These are phyloP conservation scores for Picus viridis DNA, from an alignment of 2,797 vertebrate genomes.

Conservation along the genomic window DNA sequence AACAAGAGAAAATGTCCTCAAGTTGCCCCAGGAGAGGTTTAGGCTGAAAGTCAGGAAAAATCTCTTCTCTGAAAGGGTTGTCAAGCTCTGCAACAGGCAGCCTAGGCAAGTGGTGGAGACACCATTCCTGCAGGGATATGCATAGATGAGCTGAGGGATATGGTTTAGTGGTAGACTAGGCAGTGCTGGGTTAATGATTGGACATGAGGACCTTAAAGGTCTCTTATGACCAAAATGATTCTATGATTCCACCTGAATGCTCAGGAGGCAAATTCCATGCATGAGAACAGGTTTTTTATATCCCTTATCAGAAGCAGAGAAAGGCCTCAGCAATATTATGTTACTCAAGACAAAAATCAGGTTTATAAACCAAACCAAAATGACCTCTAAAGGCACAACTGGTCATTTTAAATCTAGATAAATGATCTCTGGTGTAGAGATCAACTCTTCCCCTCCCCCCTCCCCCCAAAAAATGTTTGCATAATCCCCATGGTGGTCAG, in stretches of 20 bases:
- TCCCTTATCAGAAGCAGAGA: background rate
- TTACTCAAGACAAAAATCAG: conserved; percentile 16
- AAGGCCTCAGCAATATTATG: background rate
- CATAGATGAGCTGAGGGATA: too few species aligned
- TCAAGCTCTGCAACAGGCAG: too few species aligned
- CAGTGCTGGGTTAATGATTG: too few species aligned
- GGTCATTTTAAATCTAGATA: conserved; percentile 30
- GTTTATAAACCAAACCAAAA: conserved; percentile 2
- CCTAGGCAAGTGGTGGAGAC: too few species aligned
- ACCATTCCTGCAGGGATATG: too few species aligned
- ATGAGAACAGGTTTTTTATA: background rate
- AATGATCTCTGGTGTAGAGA: background rate
- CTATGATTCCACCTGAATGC: background rate
- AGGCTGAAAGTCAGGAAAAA: too few species aligned
- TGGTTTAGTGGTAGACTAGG: too few species aligned
- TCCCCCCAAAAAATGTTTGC: background rate
- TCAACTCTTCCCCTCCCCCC: background rate
- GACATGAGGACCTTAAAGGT: too few species aligned
- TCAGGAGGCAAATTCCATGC: background rate
- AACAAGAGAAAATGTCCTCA: too few species aligned
- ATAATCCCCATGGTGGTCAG: background rate
- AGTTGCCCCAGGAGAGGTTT: too few species aligned
- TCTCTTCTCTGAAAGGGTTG: too few species aligned
- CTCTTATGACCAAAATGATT: too few species aligned
- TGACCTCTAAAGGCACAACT: background rate